A percentile compares a stretch with the other conserved stretches of the same genome.
Evolutionary conservation across 2,797 vertebrate species (phyloP).

Genomic region (Eulemur mongoz): DNA sequence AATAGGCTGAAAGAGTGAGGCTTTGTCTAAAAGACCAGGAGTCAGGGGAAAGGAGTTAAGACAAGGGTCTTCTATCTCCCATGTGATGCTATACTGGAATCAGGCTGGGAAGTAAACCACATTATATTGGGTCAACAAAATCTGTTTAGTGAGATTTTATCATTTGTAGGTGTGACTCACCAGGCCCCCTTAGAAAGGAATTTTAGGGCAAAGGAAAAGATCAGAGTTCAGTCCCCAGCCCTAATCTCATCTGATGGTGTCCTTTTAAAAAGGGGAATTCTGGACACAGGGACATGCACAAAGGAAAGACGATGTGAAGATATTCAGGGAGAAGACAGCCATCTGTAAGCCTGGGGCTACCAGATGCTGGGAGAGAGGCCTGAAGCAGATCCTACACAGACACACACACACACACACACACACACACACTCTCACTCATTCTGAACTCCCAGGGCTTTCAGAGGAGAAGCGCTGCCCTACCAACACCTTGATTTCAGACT

Average conservation of each 20-base stretch:
- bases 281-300: neutral
- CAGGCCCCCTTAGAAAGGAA: too few relatives aligned
- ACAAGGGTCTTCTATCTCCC: too few relatives aligned
- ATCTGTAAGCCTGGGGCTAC: neutral
- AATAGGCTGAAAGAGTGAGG: too few relatives aligned
- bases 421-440: neutral
- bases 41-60: too few relatives aligned
- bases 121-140: too few relatives aligned
- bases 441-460: neutral
- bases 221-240: too few relatives aligned
- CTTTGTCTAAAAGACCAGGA: too few relatives aligned
- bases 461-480: rapidly evolving
- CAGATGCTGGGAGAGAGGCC: neutral
- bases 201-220: too few relatives aligned
- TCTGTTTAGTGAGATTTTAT: too few relatives aligned
- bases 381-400: neutral
- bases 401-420: neutral
- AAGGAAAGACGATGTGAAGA: rapidly evolving
- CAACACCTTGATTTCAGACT: neutral
- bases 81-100: too few relatives aligned
- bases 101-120: too few relatives aligned
- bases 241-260: neutral
- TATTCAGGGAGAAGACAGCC: neutral
- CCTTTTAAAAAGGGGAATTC: neutral
- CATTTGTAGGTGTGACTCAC: too few relatives aligned